A percentile compares a stretch with the other conserved stretches of the same genome.
Evolutionary conservation across 2,797 vertebrate genomes (phyloP).

Genomic region (Onychomys leucogaster): DNA sequence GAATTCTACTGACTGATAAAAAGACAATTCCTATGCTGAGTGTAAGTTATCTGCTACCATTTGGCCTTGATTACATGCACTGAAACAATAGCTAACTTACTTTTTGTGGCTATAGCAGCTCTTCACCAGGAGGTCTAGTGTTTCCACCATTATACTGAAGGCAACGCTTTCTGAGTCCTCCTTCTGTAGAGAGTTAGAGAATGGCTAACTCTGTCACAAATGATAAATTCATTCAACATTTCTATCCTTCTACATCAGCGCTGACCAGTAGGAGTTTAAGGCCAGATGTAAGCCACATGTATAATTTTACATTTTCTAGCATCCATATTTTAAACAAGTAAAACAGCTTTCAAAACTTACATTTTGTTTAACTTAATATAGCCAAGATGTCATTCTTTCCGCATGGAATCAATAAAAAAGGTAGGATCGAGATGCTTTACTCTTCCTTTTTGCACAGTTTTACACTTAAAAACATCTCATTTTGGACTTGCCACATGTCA

Average conservation of each 20-base stretch:
- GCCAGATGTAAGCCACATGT: slow-evolving; percentile 39
- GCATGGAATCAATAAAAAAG: slow-evolving; percentile 39
- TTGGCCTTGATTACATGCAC: not conserved
- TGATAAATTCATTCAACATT: not conserved
- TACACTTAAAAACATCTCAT: slow-evolving; percentile 51
- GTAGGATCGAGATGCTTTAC: not conserved
- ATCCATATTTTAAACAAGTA: not conserved
- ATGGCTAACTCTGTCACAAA: not conserved
- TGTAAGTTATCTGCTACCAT: not conserved
- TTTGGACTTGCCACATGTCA: slow-evolving; percentile 41
- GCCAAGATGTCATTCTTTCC: slow-evolving; percentile 30
- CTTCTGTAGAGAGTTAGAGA: not conserved
- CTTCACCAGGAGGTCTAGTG: not conserved
- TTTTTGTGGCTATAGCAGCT: not conserved
- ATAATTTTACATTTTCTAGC: not conserved
- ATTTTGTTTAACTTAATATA: slow-evolving; percentile 49
- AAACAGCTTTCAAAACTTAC: slow-evolving; percentile 27
- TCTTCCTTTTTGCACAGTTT: slow-evolving; percentile 10
- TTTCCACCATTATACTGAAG: not conserved
- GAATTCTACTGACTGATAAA: not conserved
- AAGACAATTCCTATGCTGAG: not conserved
- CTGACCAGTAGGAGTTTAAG: not conserved
- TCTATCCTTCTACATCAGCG: not conserved
- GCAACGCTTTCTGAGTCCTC: not conserved
- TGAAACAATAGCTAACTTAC: not conserved